These are phyloP conservation scores for Eurytemora carolleeae DNA, from an alignment of 1,140 invertebrate genomes.

Conservation along the genomic window DNA sequence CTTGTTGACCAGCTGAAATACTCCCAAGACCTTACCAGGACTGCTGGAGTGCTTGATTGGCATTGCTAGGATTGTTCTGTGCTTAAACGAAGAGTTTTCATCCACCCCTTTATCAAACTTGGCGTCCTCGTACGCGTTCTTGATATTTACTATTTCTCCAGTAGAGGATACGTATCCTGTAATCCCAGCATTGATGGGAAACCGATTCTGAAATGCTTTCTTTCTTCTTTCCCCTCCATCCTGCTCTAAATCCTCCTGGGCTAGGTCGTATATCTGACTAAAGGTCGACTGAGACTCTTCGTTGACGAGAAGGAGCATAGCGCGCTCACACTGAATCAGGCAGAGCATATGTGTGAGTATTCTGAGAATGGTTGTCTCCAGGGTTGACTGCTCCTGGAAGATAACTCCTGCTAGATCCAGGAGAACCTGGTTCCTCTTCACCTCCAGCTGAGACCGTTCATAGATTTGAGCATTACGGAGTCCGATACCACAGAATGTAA, in stretches of 20 bases:
- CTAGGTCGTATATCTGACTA: conserved; percentile 73
- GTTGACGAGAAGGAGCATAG: conserved; percentile 59
- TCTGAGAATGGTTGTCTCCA: conserved; percentile 79
- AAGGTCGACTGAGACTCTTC: conserved; percentile 62
- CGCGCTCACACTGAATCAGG: conserved; percentile 74
- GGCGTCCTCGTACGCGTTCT: conserved; percentile 71
- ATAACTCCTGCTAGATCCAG: conserved; percentile 83
- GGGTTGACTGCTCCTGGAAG: conserved; percentile 89
- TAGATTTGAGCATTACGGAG: conserved; percentile 81
- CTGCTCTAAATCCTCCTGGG: conserved; percentile 50
- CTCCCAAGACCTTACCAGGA: conserved; percentile 64
- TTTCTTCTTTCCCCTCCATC: conserved; percentile 53
- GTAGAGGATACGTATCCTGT: conserved; percentile 89
- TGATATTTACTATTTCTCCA: conserved; percentile 71
- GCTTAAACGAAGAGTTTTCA: conserved; percentile 46
- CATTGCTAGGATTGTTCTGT: conserved; percentile 71
- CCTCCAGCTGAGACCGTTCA: conserved; percentile 77
- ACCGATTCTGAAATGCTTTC: conserved; percentile 49
- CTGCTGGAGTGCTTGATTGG: conserved; percentile 64
- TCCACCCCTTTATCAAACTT: conserved; percentile 74
- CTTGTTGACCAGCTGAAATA: conserved; percentile 44
- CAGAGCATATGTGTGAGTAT: conserved; percentile 86
- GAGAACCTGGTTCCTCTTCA: conserved; percentile 82
- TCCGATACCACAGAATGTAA: conserved; percentile 89
- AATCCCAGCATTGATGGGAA: conserved; percentile 89